Conservation (phyloP, 2,888 invertebrate species). For the Ariolimax columbianus region DNA sequence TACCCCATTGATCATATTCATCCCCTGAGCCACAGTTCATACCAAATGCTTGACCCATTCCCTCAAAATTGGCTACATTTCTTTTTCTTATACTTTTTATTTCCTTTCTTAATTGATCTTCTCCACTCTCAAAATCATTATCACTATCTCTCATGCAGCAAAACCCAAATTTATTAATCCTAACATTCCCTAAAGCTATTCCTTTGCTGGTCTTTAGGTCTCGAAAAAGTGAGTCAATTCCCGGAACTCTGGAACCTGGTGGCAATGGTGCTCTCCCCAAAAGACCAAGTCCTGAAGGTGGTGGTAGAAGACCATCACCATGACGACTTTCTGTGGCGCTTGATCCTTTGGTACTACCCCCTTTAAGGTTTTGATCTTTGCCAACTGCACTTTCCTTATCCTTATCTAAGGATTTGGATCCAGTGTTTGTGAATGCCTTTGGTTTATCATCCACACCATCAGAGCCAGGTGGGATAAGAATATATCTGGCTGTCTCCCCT, state of each 20-base stretch:
- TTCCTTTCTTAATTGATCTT: background rate
- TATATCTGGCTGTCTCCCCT: constrained; percentile 81
- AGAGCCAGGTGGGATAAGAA: constrained; percentile 75
- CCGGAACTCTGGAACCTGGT: background rate
- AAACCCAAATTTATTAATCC: background rate
- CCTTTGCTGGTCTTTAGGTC: background rate
- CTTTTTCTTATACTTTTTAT: background rate
- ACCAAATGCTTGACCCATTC: background rate
- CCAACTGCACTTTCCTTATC: background rate
- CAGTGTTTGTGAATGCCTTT: too few species aligned
- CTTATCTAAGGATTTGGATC: background rate
- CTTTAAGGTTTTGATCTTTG: background rate
- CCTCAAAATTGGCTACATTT: background rate
- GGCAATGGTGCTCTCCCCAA: background rate
- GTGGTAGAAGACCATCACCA: background rate
- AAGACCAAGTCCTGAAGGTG: background rate
- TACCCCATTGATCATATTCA: background rate
- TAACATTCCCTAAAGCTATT: background rate
- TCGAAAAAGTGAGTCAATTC: background rate
- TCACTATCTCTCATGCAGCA: background rate
- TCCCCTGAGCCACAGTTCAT: background rate
- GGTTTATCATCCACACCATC: background rate
- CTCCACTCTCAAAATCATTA: background rate
- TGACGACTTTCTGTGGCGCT: background rate
- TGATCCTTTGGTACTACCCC: too few species aligned